A percentile compares a stretch with the other conserved stretches of the same genome.
These are phyloP conservation scores for Drosophila subsilvestris DNA, from an alignment of 2,888 invertebrate genomes.

Conservation along the genomic window DNA sequence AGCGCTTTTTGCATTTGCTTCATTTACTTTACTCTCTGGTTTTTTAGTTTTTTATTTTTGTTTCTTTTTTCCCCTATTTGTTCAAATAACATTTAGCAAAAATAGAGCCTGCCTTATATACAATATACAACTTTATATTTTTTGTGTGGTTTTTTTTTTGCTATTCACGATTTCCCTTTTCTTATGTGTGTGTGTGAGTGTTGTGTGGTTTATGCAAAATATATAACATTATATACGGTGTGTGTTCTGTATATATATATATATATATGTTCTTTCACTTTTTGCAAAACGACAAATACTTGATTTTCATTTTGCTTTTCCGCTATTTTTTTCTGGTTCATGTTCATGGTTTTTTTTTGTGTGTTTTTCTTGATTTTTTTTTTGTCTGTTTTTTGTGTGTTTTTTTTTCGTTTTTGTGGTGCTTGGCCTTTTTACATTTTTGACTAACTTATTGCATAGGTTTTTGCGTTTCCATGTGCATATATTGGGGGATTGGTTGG, in stretches of 20 bases:
- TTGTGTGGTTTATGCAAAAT: constrained; percentile 66
- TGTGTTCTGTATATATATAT: constrained; percentile 48
- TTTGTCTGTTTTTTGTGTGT: constrained; percentile 26
- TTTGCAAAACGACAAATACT: constrained; percentile 62
- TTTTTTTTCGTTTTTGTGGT: constrained; percentile 39
- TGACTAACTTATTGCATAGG: constrained; percentile 76
- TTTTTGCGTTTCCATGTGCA: constrained; percentile 60
- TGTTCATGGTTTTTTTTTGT: constrained; percentile 5
- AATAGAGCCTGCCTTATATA: constrained; percentile 77
- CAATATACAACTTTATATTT: constrained; percentile 73
- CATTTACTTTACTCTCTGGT: constrained; percentile 38
- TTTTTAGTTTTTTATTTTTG: constrained; percentile 14
- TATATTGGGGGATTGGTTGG: constrained; percentile 43
- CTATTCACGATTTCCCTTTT: constrained; percentile 21
- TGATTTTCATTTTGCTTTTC: constrained; percentile 45
- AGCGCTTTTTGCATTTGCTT: constrained; percentile 69
- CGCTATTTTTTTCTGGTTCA: constrained; percentile 33
- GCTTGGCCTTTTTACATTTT: constrained; percentile 57
- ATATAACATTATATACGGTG: constrained; percentile 45
- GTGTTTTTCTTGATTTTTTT: constrained; percentile 15
- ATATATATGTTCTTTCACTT: constrained; percentile 41
- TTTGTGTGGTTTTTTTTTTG: constrained; percentile 42
- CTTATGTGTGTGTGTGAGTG: constrained; percentile 34
- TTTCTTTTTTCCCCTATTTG: constrained; percentile 73
- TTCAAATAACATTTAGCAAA: constrained; percentile 81